Base-by-base conservation (phyloP, 1,140 invertebrate species). In the Lanistes nyassanus region DNA sequence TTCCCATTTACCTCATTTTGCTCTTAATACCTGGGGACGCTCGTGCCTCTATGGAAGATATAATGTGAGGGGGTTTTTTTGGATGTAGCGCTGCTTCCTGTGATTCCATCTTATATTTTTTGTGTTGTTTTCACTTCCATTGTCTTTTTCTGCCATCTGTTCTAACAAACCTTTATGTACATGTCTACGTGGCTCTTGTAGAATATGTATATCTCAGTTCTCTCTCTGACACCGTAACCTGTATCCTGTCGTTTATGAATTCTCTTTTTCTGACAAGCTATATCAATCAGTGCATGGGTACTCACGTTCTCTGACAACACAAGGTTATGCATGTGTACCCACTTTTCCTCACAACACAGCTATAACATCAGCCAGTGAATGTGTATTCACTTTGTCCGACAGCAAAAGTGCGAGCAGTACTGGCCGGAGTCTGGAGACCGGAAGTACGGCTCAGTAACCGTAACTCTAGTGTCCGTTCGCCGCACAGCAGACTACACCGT, bases 381-480 rank as follows among this genome's bases (percentile, higher is more conserved):
- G 39, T 53, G 42, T 69, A 6, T 26, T 13, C 42, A 47, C 42
- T 53, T 4, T 67, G 0, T n/a, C 23, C 92, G 91, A 16, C 90
- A 96, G 95, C 93, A 95, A 85, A 98, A 98, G 91, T 98, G 96
- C 90, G 96, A 98, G 90, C 95, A 96, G 55, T 80, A 78, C 74
- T 78, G 76, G 76, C 64, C 74, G n/a, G 74, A 76, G 19, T 37
- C 70, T 62, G 65, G 47, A 19, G 62, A 75, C 34, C 58, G 47
- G 55, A 60, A 69, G 29, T 78, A 42, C 36, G 74, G 76, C 9
- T 60, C 74, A 9, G 53, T 77, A 31, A 66, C 47, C 19, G 67
- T 80, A 34, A 75, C 37, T 21, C 23, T 75, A 19, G 26, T 75
- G 13, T 37, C 29, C 36, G 60, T n/a, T 0, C 60, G 70, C 9